phyloP scores from a whole-genome alignment of 2,113 vertebrate genomes.

The Crotalus tigris region DNA sequence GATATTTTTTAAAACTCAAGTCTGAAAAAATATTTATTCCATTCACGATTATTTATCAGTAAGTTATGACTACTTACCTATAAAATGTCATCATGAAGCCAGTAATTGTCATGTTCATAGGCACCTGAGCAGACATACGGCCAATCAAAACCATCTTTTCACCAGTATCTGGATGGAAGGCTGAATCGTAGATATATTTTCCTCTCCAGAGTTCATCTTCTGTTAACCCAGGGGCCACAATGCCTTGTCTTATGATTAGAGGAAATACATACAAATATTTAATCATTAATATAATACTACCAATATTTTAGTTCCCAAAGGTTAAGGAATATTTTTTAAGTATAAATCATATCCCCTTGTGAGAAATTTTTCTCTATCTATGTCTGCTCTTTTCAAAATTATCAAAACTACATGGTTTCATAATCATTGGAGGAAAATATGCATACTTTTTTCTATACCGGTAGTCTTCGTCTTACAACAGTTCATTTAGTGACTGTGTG shows the following conservation, averaged over 20 bases:
- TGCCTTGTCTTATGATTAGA: constrained; percentile 77
- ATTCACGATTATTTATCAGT: neutral
- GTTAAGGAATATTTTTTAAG: neutral
- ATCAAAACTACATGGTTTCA: neutral
- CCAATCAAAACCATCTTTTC: constrained; percentile 98
- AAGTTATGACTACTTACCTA: constrained; percentile 70
- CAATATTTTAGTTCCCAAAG: neutral
- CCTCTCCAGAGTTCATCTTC: constrained; percentile 95
- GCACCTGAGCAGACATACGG: constrained; percentile 96
- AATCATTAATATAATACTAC: neutral
- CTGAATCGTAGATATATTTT: constrained; percentile 95
- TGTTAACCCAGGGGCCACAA: constrained; percentile 84
- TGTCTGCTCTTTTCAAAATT: neutral
- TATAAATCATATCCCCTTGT: neutral
- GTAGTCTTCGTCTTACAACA: neutral
- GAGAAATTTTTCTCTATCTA: neutral
- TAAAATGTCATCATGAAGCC: constrained; percentile 99
- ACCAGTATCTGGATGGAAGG: constrained; percentile 95
- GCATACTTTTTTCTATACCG: neutral
- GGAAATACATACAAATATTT: neutral
- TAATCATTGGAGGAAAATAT: neutral
- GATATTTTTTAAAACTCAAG: neutral
- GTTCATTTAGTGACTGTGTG: neutral
- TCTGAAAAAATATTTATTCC: neutral
- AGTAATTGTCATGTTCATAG: constrained; percentile 99